Evolutionary conservation across 2,113 vertebrate genomes (phyloP).

Genomic region (Xiphophorus hellerii): DNA sequence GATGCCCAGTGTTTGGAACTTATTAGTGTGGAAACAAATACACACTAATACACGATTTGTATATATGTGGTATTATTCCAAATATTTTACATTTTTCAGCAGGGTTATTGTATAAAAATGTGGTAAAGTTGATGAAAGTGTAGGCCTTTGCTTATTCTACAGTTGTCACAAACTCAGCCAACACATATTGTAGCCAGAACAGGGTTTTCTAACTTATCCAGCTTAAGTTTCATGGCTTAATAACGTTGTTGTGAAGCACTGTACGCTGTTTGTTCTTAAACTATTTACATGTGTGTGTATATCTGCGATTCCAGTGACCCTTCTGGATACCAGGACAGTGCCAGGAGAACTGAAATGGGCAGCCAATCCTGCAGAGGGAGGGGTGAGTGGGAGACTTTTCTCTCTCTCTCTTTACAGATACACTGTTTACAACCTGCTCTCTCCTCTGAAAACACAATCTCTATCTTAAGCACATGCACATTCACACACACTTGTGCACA

Average conservation of each 20-base stretch:
- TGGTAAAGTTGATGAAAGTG: not conserved
- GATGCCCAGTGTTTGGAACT: not conserved
- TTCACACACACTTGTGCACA: slow-evolving; percentile 19
- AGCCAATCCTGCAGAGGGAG: slow-evolving; percentile 95
- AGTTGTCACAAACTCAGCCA: not conserved
- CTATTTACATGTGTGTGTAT: slow-evolving; percentile 31
- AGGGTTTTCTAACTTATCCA: not conserved
- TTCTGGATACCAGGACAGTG: slow-evolving; percentile 96
- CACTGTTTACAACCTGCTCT: slow-evolving; percentile 64
- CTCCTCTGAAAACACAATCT: slow-evolving; percentile 52
- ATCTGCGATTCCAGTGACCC: slow-evolving; percentile 85
- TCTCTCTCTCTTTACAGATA: slow-evolving; percentile 38
- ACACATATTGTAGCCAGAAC: not conserved
- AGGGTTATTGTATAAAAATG: not conserved
- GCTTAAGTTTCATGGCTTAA: not conserved
- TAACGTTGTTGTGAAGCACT: not conserved
- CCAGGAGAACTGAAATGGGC: slow-evolving; percentile 98
- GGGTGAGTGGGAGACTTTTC: slow-evolving; percentile 86
- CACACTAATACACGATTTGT: not conserved
- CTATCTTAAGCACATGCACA: slow-evolving; percentile 22
- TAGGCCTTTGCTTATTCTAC: not conserved
- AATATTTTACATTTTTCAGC: not conserved
- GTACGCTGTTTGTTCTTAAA: slow-evolving; percentile 31
- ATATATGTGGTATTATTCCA: not conserved
- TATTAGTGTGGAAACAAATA: not conserved